Percentiles rank a stretch among this genome's conserved stretches.
Conservation (phyloP, 2,888 invertebrate species). For the Melinaea menophilus region DNA sequence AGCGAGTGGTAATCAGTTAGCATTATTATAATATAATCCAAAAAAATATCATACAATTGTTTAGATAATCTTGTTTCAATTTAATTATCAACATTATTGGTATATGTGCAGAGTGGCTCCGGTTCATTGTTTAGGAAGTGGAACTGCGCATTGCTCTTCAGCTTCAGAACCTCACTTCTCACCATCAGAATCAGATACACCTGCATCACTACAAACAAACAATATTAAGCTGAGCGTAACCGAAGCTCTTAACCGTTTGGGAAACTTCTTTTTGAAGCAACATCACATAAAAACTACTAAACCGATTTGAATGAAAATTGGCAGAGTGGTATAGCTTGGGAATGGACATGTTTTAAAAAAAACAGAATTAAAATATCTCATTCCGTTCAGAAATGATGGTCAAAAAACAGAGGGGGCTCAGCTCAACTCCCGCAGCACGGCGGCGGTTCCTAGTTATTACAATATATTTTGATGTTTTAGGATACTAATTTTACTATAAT, state of each 20-base stretch:
- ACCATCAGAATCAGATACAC: constrained; percentile 30
- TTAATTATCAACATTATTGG: not conserved
- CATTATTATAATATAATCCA: too few relatives aligned
- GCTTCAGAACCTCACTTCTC: constrained; percentile 30
- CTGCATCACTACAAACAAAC: constrained; percentile 30
- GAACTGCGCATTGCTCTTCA: constrained; percentile 16
- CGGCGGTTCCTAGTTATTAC: not conserved
- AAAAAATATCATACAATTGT: too few relatives aligned
- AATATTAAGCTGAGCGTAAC: not conserved
- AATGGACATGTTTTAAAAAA: too few relatives aligned
- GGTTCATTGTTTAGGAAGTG: constrained; percentile 25
- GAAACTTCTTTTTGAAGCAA: not conserved
- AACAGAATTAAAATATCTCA: too few relatives aligned
- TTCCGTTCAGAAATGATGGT: too few relatives aligned
- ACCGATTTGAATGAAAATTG: too few relatives aligned
- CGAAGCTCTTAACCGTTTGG: not conserved
- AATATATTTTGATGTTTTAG: not conserved
- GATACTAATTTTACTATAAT: not conserved
- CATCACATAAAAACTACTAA: too few relatives aligned
- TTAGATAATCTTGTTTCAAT: too few relatives aligned
- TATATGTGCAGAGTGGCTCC: constrained; percentile 3
- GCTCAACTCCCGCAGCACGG: too few relatives aligned
- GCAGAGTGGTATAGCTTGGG: too few relatives aligned
- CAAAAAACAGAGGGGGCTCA: too few relatives aligned
- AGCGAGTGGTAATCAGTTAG: too few relatives aligned